phyloP scores from a whole-genome alignment of 2,888 invertebrate genomes.

The Seladonia tumulorum region DNA sequence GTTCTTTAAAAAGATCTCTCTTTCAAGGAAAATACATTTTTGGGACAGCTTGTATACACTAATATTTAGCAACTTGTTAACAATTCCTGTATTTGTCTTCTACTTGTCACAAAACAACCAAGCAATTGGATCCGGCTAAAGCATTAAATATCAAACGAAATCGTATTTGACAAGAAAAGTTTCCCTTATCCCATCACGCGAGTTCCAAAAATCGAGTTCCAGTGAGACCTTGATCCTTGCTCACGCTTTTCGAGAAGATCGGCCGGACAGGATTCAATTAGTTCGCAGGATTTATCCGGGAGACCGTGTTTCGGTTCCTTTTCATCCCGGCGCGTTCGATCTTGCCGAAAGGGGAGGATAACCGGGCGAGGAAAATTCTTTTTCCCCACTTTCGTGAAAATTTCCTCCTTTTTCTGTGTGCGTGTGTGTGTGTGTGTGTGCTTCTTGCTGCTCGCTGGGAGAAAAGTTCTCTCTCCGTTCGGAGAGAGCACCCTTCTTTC shows the following conservation, averaged over 20 bases:
- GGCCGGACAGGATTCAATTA: slow-evolving; percentile 32
- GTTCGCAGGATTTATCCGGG: slow-evolving; percentile 6
- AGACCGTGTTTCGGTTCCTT: slow-evolving; percentile 12
- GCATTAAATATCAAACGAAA: background rate
- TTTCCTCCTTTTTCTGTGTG: background rate
- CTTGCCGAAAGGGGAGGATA: background rate
- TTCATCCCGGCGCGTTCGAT: slow-evolving; percentile 4
- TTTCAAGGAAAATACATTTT: too few relatives aligned
- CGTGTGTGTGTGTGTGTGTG: slow-evolving; percentile 11
- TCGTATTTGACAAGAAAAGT: background rate
- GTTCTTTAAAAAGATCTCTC: too few relatives aligned
- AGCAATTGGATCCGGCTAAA: background rate
- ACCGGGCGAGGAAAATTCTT: background rate
- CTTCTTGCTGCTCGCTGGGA: background rate
- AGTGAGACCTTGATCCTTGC: slow-evolving; percentile 7
- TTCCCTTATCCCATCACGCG: background rate
- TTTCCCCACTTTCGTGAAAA: background rate
- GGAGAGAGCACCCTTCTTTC: slow-evolving; percentile 6
- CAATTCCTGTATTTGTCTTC: background rate
- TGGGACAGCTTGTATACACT: too few relatives aligned
- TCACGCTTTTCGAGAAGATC: slow-evolving; percentile 20
- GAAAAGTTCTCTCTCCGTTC: background rate
- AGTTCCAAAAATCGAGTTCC: background rate
- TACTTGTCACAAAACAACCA: background rate
- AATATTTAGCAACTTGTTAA: background rate